Evolutionary conservation across 2,888 invertebrate species (phyloP).

Genomic region (Troides helena): DNA sequence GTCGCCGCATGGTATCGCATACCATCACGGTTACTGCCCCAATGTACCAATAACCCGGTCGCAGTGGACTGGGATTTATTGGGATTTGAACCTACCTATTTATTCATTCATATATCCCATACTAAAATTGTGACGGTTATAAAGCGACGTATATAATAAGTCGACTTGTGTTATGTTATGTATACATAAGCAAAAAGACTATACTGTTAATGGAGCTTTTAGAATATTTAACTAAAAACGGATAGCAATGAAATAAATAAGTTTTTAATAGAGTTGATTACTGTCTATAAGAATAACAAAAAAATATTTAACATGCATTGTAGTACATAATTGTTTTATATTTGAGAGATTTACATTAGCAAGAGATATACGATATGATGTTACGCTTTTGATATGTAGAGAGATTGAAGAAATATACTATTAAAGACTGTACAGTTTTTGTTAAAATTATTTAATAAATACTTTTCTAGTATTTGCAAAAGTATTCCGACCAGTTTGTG

Average conservation of each 20-base stretch:
- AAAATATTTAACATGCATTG: too few species aligned
- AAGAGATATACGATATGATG: neutral
- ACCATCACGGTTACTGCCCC: constrained; percentile 50
- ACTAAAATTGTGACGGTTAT: too few species aligned
- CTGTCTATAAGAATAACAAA: too few species aligned
- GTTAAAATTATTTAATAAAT: constrained; percentile 3
- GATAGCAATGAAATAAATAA: too few species aligned
- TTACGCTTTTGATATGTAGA: neutral
- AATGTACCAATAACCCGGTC: constrained; percentile 47
- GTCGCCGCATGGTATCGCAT: constrained; percentile 50
- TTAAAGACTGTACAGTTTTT: constrained; percentile 14
- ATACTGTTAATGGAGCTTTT: too few species aligned
- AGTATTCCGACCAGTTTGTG: constrained; percentile 26
- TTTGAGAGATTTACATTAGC: too few species aligned
- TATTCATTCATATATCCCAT: neutral
- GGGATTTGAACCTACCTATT: neutral
- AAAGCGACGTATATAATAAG: too few species aligned
- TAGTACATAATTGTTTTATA: too few species aligned
- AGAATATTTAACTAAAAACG: too few species aligned
- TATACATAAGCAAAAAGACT: too few species aligned
- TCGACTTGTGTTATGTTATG: too few species aligned
- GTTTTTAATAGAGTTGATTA: too few species aligned
- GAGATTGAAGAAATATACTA: neutral
- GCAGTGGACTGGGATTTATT: neutral
- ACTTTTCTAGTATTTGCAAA: constrained; percentile 17